A percentile compares a stretch with the other conserved stretches of the same genome.
Evolutionary conservation across 2,113 vertebrate genomes (phyloP).

Genomic region (Ptilorrhoa leucosticta): DNA sequence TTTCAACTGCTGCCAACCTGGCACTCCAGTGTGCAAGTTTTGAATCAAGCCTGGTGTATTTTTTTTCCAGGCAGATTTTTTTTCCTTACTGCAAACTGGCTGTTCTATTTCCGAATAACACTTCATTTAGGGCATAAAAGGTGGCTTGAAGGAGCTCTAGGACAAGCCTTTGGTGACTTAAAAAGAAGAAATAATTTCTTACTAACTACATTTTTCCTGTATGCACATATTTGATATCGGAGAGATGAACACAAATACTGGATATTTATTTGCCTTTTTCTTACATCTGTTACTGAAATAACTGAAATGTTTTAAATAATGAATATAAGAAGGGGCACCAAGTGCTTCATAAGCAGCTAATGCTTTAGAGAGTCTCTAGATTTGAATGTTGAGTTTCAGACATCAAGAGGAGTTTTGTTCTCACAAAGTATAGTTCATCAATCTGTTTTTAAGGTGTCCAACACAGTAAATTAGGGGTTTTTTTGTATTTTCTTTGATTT

Average conservation of each 20-base stretch:
- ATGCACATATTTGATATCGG: neutral
- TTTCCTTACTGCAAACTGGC: slow-evolving; percentile 35
- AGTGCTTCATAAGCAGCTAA: neutral
- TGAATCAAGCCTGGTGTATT: slow-evolving; percentile 15
- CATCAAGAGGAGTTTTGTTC: neutral
- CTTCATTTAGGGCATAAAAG: slow-evolving; percentile 17
- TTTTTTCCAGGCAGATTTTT: slow-evolving; percentile 52
- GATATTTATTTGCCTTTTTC: neutral
- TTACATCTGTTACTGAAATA: neutral
- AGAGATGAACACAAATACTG: neutral
- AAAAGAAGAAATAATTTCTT: neutral
- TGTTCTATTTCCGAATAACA: slow-evolving; percentile 20
- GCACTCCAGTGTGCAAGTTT: neutral
- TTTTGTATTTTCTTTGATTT: neutral
- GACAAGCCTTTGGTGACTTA: neutral
- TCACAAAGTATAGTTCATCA: neutral
- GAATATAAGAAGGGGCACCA: neutral
- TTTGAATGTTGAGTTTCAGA: neutral
- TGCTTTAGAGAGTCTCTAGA: neutral
- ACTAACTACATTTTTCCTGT: neutral
- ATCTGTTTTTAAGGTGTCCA: neutral
- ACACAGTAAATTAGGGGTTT: neutral
- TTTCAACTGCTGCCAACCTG: slow-evolving; percentile 64
- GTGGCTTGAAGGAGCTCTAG: neutral
- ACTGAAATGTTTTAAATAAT: neutral